Percentiles rank a stretch among this genome's conserved stretches.
Evolutionary conservation across 2,888 invertebrate species (phyloP).

Genomic region (Protophormia terraenovae): DNA sequence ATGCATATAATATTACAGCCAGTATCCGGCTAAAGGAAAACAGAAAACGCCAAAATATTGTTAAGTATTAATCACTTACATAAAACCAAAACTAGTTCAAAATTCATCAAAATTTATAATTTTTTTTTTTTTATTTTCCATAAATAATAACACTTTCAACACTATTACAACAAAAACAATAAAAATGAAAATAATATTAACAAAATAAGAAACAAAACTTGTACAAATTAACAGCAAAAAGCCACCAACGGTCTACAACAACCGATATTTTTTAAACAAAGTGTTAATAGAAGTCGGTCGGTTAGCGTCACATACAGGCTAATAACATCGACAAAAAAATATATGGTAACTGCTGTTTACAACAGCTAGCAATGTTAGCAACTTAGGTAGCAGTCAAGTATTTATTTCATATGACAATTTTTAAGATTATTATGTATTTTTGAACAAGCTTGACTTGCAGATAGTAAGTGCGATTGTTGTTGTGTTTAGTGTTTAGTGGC

Average conservation of each 20-base stretch:
- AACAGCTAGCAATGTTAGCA: constrained; percentile 20
- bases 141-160: constrained; percentile 48
- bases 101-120: constrained; percentile 64
- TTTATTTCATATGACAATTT: constrained; percentile 62
- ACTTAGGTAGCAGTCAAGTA: constrained; percentile 48
- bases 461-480: constrained; percentile 35
- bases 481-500: constrained; percentile 50
- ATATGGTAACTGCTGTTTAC: constrained; percentile 28
- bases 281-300: constrained; percentile 42
- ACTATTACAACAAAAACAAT: neutral
- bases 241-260: neutral
- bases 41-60: neutral
- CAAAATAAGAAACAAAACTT: constrained; percentile 34
- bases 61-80: constrained; percentile 47
- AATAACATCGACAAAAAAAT: neutral
- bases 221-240: constrained; percentile 53
- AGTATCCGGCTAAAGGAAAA: constrained; percentile 41
- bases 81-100: constrained; percentile 61
- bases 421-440: constrained; percentile 50
- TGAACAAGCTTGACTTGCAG: constrained; percentile 25
- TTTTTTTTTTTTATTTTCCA: constrained; percentile 20
- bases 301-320: neutral
- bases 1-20: constrained; percentile 25
- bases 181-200: neutral
- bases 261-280: constrained; percentile 18